Percentiles rank a stretch among this genome's conserved stretches.
phyloP scores from a whole-genome alignment of 2,888 invertebrate genomes.

The Liodrosophila aerea region DNA sequence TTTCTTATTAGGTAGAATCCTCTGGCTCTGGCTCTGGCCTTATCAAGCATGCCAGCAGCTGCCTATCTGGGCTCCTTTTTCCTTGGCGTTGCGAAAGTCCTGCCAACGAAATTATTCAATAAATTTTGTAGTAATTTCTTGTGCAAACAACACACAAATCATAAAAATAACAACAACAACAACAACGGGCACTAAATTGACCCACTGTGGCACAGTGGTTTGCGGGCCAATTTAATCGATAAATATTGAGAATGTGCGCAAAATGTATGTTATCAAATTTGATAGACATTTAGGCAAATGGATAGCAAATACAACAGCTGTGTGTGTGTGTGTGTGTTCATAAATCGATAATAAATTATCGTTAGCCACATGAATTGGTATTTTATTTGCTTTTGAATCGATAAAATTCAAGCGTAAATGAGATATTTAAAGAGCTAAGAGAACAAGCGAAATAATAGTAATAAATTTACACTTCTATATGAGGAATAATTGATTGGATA shows the following conservation, averaged over 20 bases:
- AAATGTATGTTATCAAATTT: slow-evolving; percentile 36
- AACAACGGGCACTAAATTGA: slow-evolving; percentile 11
- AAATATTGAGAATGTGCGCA: slow-evolving; percentile 38
- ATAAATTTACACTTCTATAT: too few species aligned
- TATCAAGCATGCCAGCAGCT: slow-evolving; percentile 38
- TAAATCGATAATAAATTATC: slow-evolving; percentile 18
- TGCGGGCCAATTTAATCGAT: slow-evolving; percentile 42
- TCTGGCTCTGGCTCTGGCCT: slow-evolving; percentile 22
- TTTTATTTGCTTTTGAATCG: too few species aligned
- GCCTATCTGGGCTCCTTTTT: slow-evolving; percentile 6
- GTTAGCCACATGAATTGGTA: too few species aligned
- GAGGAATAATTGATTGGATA: too few species aligned
- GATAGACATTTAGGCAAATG: slow-evolving; percentile 38
- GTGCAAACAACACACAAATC: slow-evolving; percentile 74
- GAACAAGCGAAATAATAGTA: too few species aligned
- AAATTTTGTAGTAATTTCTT: slow-evolving; percentile 78
- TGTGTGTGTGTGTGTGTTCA: too few species aligned
- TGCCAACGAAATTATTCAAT: slow-evolving; percentile 71
- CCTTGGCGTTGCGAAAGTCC: slow-evolving; percentile 9
- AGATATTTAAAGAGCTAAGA: too few species aligned
- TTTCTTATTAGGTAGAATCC: slow-evolving; percentile 68
- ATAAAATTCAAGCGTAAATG: too few species aligned
- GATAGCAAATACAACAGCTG: slow-evolving; percentile 3
- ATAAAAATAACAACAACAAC: slow-evolving; percentile 50
- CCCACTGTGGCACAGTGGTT: slow-evolving; percentile 1